Evolutionary conservation across 1,140 invertebrate species (phyloP), one percentile per base, ranked within the genome.

Genomic region (Melitaea cinxia): DNA sequence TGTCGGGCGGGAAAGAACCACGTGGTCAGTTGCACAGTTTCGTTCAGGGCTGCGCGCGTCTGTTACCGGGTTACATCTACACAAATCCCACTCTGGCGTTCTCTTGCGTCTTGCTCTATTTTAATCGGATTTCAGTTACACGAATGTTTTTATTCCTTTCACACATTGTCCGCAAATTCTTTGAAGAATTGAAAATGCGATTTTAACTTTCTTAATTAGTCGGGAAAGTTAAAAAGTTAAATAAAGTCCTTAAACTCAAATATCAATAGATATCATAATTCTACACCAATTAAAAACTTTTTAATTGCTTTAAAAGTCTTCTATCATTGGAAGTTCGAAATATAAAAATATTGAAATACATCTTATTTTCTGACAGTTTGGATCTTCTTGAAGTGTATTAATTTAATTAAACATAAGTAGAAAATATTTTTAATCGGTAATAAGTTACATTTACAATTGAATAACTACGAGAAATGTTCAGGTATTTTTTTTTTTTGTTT

Each of bases 31-130:
- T 58, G 70, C 67, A 54, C 66, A 54, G 52, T 52, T 70, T 49
- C 72, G 62, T 55, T 37, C 65, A 45, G 59, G 62, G 64, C 69
- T 73, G 77, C 72, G 71, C 75, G 52, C 64, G 80, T 78, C 76
- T 81, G 81, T 82, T 85, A 80, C 81, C 72, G 80, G 80, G 77
- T 66, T 57, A 56, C 37, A 59, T 49, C 65, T 24, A 64, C 57
- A 62, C 72, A 71, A 72, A 78, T 73, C 69, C 72, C 68, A 76
- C 66, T 67, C 42, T 52, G 28, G 57, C 64, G 49, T 57, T 53
- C 65, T 71, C 65, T 62, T 53, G 35, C 55, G 66, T 72, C 70
- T 68, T 66, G 42, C 63, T 68, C 73, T 72, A 70, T 74, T 72
- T 78, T 63, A 73, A 65, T 57, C 65, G 63, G 64, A 65, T 56